Evolutionary conservation across 2,888 invertebrate genomes (phyloP).

Genomic region (Ennomos quercinarius): DNA sequence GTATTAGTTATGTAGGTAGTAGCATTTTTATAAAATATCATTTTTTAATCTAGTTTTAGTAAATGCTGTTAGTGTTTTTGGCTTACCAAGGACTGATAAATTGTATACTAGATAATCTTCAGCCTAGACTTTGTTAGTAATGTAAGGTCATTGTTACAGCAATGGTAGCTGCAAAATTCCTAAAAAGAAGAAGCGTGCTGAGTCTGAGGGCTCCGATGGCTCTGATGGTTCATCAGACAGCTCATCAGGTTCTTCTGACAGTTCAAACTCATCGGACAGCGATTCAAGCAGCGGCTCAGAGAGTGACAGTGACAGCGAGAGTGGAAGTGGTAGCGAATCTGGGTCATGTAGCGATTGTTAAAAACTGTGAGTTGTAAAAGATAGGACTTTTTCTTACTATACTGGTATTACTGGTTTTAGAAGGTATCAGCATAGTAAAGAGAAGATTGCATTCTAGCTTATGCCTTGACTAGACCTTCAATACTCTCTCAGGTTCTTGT

Average conservation of each 20-base stretch:
- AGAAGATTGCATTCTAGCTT: constrained; percentile 7
- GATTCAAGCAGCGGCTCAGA: constrained; percentile 50
- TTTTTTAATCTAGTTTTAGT: too few species aligned
- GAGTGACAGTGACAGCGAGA: constrained; percentile 65
- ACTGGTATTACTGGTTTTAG: background rate
- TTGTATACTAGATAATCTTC: too few species aligned
- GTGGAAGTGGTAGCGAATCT: constrained; percentile 62
- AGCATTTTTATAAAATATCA: too few species aligned
- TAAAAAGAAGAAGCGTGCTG: constrained; percentile 68
- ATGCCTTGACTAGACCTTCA: constrained; percentile 2
- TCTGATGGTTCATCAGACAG: constrained; percentile 66
- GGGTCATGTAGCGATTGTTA: constrained; percentile 42
- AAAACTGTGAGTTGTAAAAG: background rate
- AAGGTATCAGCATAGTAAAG: constrained; percentile 2
- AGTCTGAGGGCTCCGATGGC: constrained; percentile 61
- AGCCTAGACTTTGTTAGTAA: too few species aligned
- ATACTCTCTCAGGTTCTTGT: constrained; percentile 9
- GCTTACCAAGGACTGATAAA: too few species aligned
- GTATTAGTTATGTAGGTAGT: too few species aligned
- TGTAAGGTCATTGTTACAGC: constrained; percentile 44
- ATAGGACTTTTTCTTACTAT: background rate
- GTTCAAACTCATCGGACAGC: constrained; percentile 63
- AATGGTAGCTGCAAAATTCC: constrained; percentile 71
- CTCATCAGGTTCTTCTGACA: constrained; percentile 65
- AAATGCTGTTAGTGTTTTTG: too few species aligned